phyloP scores from a whole-genome alignment of 2,113 vertebrate species.

The Tragulus kanchil region DNA sequence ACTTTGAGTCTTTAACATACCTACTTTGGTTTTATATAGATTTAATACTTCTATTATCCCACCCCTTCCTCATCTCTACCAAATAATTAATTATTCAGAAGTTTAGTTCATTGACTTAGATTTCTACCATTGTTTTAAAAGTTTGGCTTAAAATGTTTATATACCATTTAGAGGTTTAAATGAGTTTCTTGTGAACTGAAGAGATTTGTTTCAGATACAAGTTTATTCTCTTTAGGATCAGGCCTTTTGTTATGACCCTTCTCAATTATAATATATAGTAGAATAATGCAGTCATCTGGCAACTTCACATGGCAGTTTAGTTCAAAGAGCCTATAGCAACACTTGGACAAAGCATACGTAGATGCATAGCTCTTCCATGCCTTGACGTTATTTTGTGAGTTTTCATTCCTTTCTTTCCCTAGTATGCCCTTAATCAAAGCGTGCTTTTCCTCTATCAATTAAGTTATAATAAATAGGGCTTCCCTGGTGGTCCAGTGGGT shows the following conservation, averaged over 20 bases:
- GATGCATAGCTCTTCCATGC: not conserved
- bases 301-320: not conserved
- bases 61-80: not conserved
- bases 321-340: not conserved
- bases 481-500: too few species aligned
- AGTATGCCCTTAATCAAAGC: not conserved
- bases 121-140: not conserved
- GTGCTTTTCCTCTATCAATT: not conserved
- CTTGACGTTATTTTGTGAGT: not conserved
- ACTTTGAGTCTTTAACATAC: slow-evolving; percentile 13
- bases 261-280: not conserved
- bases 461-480: not conserved
- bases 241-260: not conserved
- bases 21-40: not conserved
- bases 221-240: slow-evolving; percentile 35
- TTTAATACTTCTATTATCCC: not conserved
- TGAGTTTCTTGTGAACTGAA: not conserved
- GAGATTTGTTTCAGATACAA: not conserved
- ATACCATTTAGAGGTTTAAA: not conserved
- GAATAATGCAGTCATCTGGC: not conserved
- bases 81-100: slow-evolving; percentile 1
- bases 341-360: not conserved
- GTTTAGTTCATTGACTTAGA: not conserved
- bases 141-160: slow-evolving; percentile 20
- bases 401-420: not conserved